Percentiles rank a stretch among this genome's conserved stretches.
Conservation (phyloP, 2,797 vertebrate species). For the Mus spretus region DNA sequence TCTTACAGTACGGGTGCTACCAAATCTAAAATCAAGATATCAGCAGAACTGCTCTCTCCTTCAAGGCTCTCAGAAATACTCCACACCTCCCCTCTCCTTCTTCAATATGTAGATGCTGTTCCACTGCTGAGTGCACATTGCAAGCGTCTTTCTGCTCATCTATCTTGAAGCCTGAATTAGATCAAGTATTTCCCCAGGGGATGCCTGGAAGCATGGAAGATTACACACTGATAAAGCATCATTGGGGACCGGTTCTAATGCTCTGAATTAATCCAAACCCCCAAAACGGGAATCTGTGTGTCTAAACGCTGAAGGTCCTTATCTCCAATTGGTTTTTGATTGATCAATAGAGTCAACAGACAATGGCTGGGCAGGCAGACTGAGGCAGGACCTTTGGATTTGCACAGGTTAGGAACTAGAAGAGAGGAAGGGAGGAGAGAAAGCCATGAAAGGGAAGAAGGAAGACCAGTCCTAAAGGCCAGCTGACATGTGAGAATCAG, state of each 20-base stretch:
- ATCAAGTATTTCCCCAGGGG: neutral
- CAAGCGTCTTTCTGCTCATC: neutral
- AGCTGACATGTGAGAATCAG: too few species aligned
- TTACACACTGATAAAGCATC: neutral
- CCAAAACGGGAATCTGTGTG: neutral
- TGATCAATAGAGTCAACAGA: neutral
- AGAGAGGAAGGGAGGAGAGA: neutral
- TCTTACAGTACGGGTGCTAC: neutral
- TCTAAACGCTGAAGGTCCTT: neutral
- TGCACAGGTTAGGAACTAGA: neutral
- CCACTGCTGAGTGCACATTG: neutral
- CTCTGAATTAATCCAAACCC: neutral
- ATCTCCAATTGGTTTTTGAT: neutral
- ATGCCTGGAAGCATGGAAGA: neutral
- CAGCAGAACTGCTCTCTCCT: rapidly evolving
- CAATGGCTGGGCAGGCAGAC: neutral
- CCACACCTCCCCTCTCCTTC: neutral
- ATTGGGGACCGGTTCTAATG: neutral
- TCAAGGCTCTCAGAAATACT: neutral
- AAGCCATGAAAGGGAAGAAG: neutral
- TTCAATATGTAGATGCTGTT: neutral
- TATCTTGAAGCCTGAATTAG: neutral
- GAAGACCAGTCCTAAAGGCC: neutral
- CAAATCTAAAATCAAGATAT: neutral
- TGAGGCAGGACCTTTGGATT: neutral